Evolutionary conservation across 2,888 invertebrate genomes (phyloP).

Genomic region (Eubasilissa splendida): DNA sequence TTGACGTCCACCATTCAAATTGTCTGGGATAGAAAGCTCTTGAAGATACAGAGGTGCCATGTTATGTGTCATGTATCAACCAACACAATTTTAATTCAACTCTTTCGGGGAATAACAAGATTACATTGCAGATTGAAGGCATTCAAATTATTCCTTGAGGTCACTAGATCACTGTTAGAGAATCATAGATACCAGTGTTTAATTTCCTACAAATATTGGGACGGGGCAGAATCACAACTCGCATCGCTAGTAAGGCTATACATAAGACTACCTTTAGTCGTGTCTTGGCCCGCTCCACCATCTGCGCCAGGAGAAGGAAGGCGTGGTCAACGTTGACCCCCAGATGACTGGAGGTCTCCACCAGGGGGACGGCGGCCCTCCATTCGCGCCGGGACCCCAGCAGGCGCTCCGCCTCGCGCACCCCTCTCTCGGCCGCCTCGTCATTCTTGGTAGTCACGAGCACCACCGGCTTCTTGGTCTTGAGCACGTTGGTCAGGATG

Average conservation of each 20-base stretch:
- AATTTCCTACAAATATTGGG: no score
- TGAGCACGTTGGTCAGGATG: constrained; percentile 88
- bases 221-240: no score
- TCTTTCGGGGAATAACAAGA: no score
- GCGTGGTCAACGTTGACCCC: constrained; percentile 97
- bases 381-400: constrained; percentile 90
- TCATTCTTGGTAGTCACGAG: constrained; percentile 97
- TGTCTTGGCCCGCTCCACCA: constrained; percentile 92
- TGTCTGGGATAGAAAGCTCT: no score
- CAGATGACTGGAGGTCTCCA: constrained; percentile 96
- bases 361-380: constrained; percentile 88
- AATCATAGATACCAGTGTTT: no score
- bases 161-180: no score
- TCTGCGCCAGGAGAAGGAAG: constrained; percentile 90
- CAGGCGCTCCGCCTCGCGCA: constrained; percentile 91
- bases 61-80: no score
- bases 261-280: constrained; percentile 71
- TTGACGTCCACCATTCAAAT: no score
- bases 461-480: constrained; percentile 95
- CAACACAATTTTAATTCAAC: no score
- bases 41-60: no score
- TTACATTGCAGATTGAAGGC: no score
- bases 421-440: constrained; percentile 89
- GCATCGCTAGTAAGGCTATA: neutral
- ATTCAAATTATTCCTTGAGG: no score